Conservation (phyloP, 1,140 invertebrate genomes). For the Pseudomyrmex cubaensis region DNA sequence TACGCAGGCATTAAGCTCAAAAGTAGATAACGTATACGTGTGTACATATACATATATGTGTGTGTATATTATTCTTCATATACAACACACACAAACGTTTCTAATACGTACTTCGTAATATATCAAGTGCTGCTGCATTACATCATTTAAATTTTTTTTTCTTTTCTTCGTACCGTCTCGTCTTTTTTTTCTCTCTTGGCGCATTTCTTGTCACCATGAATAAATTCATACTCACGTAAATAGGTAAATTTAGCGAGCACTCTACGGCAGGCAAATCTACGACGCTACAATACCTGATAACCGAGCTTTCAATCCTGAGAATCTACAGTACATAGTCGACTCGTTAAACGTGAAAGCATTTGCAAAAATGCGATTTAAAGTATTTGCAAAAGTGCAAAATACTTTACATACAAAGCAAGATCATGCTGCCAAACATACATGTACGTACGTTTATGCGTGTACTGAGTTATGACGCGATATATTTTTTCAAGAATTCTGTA, state of each 20-base stretch:
- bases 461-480: no score
- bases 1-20: neutral
- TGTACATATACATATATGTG: slow-evolving; percentile 1
- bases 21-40: slow-evolving; percentile 44
- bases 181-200: neutral
- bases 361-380: neutral
- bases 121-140: slow-evolving; percentile 24
- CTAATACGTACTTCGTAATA: neutral
- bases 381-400: slow-evolving; percentile 10
- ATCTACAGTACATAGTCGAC: neutral
- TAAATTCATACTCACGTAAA: slow-evolving; percentile 1
- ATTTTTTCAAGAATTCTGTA: no score
- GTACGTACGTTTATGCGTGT: neutral
- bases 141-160: slow-evolving; percentile 20
- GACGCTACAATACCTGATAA: slow-evolving; percentile 17
- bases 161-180: neutral
- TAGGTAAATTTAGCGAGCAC: neutral
- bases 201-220: neutral
- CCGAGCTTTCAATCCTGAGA: slow-evolving; percentile 21
- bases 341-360: slow-evolving; percentile 15
- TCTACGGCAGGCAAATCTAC: slow-evolving; percentile 16
- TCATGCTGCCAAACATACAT: neutral
- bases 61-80: neutral
- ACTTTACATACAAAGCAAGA: slow-evolving; percentile 13
- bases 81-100: slow-evolving; percentile 17